Base-by-base conservation (phyloP, 2,113 vertebrate species). In the Platycercus adscitus region DNA sequence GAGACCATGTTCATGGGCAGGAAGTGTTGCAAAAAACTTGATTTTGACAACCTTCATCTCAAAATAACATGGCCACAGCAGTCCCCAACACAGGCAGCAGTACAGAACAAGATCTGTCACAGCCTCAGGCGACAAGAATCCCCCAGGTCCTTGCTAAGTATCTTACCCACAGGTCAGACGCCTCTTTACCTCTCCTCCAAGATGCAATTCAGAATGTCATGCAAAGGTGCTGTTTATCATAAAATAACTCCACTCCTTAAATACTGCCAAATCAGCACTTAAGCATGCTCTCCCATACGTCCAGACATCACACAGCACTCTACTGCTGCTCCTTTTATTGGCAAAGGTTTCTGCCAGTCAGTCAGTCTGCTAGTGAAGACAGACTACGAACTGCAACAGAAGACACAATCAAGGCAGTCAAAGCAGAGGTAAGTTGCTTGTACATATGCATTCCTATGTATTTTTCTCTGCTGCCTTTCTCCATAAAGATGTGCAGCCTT, bases 391-490 rank as follows among this genome's bases (percentile, higher is more conserved):
- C 85, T 26, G 35, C 35, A n/a, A 39, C 37, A 79, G 73, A 52
- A 44, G 83, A 17, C 33, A 47, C 47, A 31, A 68, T 23, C 11
- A 35, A 66, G 14, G 28, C 13, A 79, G 44, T 15, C 29, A 17
- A 50, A 89, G 19, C 31, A 44, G 52, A 91, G 75, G 79, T 94
- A 44, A 88, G 88, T 23, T 76, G 8, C 13, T 68, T 50, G 5
- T 28, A 47, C 3, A 1, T 21, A 7, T 1, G 8, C 24, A 5
- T 39, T 90, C 37, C 1, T 2, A 7, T 24, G 33, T 79, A 11
- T 63, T 35, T 69, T 43, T 41, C 58, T 56, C 35, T 39, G 8
- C 15, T 55, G 19, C 20, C 29, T 7, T 1, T n/a, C 53, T 37
- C 73, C 37, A 29, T 21, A 25, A 61, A 65, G 41, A 25, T 23